Evolutionary conservation across 2,888 invertebrate species (phyloP), one percentile per base, ranked within the genome.

Genomic region (Pseudanteris insignis): DNA sequence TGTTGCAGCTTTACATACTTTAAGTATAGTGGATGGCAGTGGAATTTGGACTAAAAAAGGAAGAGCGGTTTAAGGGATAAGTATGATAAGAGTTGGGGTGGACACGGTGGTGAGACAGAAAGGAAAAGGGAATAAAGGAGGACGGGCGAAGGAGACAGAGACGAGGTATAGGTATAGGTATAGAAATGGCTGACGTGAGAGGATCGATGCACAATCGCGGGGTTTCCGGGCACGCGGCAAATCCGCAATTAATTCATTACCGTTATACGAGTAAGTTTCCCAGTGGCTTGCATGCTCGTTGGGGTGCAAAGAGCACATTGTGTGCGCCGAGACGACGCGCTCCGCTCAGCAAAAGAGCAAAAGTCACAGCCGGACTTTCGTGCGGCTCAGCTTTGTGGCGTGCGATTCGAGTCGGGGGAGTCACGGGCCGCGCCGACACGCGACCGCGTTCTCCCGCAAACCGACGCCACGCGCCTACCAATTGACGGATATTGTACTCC

Each of bases 191-290:
- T n/a, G 32, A 38, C 32, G 32, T 18, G 65, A 51, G 67, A 63
- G 60, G 44, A 50, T 43, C 51, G 40, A 44, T 26, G 68, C 63
- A 74, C 73, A 69, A 73, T 73, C 73, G 68, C 47, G 36, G 53
- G 43, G 69, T 72, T 68, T 77, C 77, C 77, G 73, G 74, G 40
- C 77, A 76, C 77, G 78, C 73, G 79, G 53, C 74, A 63, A 53
- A 64, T 53, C 63, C 69, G 68, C 78, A 76, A 78, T 79, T 78
- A 78, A 78, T 78, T 78, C 78, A 78, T 78, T 79, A 76, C 71
- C 69, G 64, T 64, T 63, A 62, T 61, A 57, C 51, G 34, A 21
- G 53, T 46, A 32, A 53, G 53, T 64, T 57, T 63, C 41, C 57
- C 55, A n/a, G n/a, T n/a, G n/a, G n/a, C n/a, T n/a, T 55, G 26